A percentile compares a stretch with the other conserved stretches of the same genome.
phyloP scores from a whole-genome alignment of 1,140 invertebrate genomes.

The Streblospio benedicti region DNA sequence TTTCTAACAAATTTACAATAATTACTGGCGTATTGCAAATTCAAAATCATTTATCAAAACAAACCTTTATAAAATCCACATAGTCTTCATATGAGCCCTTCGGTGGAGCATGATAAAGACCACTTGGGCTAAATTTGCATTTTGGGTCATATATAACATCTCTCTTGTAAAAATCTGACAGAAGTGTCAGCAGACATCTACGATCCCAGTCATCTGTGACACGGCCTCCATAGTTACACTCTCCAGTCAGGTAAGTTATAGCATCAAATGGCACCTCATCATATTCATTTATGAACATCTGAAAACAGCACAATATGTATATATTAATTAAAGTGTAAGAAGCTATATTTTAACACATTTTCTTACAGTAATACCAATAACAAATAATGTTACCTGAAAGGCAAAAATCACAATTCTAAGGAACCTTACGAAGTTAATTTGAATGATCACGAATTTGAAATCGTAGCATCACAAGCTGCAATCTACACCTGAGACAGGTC shows the following conservation, averaged over 20 bases:
- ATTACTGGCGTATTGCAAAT: too few species aligned
- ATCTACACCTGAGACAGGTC: too few species aligned
- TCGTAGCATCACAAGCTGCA: too few species aligned
- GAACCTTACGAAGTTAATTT: too few species aligned
- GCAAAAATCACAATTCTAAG: too few species aligned
- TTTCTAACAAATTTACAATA: neutral
- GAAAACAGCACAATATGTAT: too few species aligned
- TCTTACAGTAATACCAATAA: neutral
- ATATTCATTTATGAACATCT: conserved; percentile 52
- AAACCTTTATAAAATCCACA: conserved; percentile 62
- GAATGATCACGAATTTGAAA: too few species aligned
- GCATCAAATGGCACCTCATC: conserved; percentile 47
- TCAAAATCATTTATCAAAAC: too few species aligned
- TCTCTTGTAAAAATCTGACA: conserved; percentile 52
- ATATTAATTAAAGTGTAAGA: neutral
- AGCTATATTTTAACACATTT: too few species aligned
- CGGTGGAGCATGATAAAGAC: conserved; percentile 63
- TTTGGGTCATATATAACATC: conserved; percentile 53
- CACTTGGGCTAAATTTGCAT: conserved; percentile 54
- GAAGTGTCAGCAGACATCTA: conserved; percentile 39
- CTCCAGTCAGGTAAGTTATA: conserved; percentile 46
- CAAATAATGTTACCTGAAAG: neutral
- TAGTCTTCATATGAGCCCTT: conserved; percentile 61
- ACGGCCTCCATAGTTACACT: conserved; percentile 49
- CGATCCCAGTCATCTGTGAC: conserved; percentile 48